Evolutionary conservation across 2,888 invertebrate genomes (phyloP).

Genomic region (Folsomia candida): DNA sequence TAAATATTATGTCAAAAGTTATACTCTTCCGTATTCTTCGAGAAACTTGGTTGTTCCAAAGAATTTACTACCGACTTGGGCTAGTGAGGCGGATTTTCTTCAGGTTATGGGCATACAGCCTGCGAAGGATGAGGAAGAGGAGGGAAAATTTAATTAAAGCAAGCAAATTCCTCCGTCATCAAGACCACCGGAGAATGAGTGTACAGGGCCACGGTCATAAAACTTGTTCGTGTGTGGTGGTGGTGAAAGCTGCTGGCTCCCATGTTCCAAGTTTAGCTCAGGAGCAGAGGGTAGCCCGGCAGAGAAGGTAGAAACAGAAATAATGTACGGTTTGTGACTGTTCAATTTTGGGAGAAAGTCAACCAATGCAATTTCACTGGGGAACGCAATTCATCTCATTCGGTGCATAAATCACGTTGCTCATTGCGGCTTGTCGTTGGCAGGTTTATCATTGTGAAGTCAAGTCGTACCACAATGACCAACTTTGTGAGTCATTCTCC

Average conservation of each 20-base stretch:
- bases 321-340: neutral
- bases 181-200: neutral
- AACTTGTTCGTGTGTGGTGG: conserved; percentile 7
- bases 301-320: neutral
- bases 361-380: neutral
- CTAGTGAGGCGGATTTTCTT: no score
- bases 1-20: no score
- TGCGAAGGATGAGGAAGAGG: neutral
- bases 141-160: conserved; percentile 19
- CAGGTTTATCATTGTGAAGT: neutral
- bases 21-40: no score
- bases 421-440: neutral
- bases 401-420: neutral
- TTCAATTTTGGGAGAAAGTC: neutral
- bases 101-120: no score
- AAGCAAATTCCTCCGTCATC: conserved; percentile 17
- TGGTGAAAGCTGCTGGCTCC: neutral
- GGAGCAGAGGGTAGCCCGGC: no score
- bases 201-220: neutral
- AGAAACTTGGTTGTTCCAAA: no score
- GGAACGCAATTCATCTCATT: neutral
- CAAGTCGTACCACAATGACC: neutral
- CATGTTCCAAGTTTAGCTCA: neutral
- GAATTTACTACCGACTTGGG: no score
- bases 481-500: no score